Evolutionary conservation across 2,888 invertebrate species (phyloP), one percentile per base, ranked within the genome.

Genomic region (Halictus quadricinctus): DNA sequence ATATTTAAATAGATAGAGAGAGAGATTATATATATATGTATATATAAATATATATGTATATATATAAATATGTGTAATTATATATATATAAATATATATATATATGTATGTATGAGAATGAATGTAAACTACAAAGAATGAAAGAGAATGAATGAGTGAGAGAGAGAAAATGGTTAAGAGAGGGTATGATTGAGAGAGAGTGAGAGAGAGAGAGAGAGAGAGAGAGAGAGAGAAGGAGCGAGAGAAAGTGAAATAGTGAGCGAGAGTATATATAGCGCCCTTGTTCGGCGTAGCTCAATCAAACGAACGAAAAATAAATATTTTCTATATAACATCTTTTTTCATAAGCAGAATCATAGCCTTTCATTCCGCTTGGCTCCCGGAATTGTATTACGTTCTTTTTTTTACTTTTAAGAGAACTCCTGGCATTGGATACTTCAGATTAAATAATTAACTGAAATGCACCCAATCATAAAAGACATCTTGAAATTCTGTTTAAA

Each of bases 271-370:
- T 90, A 91, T 92, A 93, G 92, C 93, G 92, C 93, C 92, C 87
- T 91, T 86, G 86, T 86, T 90, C 89, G 90, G 84, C 87, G 91
- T 88, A 91, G 92, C 92, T 93, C 92, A 93, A 92, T 91, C 90
- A 90, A 91, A 91, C 89, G 87, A 90, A 90, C 83, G 85, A 89
- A 85, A 87, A 94, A 94, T 93, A 94, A 93, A 93, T 93, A 93
- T 94, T 94, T 94, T 94, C 90, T 93, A 93, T 91, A 92, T 90
- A 92, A 91, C 90, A 90, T 93, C 92, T 92, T 93, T 92, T 89
- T 92, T 92, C 90, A 91, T 89, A 91, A 92, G 90, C 91, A 88
- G 85, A 90, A 91, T 88, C 83, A 90, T 90, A 90, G 92, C 92
- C 92, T 93, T 87, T 93, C 92, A 93, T 93, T 93, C 90, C 90